phyloP scores from a whole-genome alignment of 2,113 vertebrate species.

The Thryonomys swinderianus region DNA sequence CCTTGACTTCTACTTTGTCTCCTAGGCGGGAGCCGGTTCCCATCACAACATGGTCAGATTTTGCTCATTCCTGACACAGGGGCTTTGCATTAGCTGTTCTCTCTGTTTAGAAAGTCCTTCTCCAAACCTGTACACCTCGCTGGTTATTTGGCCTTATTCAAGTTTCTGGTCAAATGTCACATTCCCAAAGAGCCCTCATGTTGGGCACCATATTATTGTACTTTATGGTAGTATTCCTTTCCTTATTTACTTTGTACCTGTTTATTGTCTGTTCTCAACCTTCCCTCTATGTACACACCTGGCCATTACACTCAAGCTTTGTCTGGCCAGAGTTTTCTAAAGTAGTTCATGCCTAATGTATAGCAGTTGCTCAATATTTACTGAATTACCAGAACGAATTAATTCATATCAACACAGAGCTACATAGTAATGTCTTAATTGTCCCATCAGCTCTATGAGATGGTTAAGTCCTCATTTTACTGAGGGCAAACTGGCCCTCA shows the following conservation, averaged over 20 bases:
- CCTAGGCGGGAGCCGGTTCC: neutral
- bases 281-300: no score
- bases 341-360: neutral
- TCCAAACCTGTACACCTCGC: neutral
- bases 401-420: neutral
- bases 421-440: neutral
- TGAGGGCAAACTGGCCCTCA: neutral
- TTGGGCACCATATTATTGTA: neutral
- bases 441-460: neutral
- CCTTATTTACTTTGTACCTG: neutral
- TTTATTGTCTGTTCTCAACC: neutral
- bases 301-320: neutral
- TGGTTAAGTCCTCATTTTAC: neutral
- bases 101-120: neutral
- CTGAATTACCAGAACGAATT: neutral
- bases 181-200: neutral
- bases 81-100: neutral
- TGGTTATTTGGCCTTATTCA: neutral
- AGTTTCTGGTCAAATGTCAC: neutral
- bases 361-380: neutral
- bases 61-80: neutral
- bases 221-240: neutral
- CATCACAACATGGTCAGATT: neutral
- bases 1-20: neutral
- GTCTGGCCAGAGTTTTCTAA: neutral